phyloP scores from a whole-genome alignment of 2,797 vertebrate species.

The Scomberomorus guttatus region DNA sequence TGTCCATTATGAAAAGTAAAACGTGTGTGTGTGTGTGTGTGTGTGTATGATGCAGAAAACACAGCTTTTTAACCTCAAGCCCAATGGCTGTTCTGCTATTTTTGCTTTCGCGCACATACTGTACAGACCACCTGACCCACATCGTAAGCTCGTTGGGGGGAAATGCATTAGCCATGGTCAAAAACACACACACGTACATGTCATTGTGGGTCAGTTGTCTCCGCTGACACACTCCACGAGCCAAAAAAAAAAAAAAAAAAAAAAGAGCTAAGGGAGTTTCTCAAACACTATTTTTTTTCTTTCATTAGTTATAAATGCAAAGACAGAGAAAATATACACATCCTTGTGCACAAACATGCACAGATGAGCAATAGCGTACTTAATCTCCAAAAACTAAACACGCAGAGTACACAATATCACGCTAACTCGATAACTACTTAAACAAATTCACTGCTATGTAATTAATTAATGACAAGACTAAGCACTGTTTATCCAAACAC shows the following conservation, averaged over 20 bases:
- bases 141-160: constrained; percentile 59
- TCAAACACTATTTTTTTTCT: background rate
- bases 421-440: background rate
- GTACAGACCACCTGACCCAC: constrained; percentile 65
- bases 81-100: constrained; percentile 62
- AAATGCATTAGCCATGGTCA: constrained; percentile 71
- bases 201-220: constrained; percentile 72
- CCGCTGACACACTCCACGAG: constrained; percentile 3
- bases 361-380: background rate
- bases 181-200: constrained; percentile 72
- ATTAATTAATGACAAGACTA: constrained; percentile 19
- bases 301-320: background rate
- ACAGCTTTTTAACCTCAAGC: constrained; percentile 56
- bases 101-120: constrained; percentile 54
- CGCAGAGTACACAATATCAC: background rate
- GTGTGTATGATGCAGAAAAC: constrained; percentile 60
- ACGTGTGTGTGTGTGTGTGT: constrained; percentile 39
- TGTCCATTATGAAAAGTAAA: constrained; percentile 49
- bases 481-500: background rate
- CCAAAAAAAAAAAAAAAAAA: background rate
- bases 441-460: background rate
- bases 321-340: background rate
- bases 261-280: background rate
- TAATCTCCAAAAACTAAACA: constrained; percentile 3
- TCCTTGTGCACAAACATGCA: background rate